phyloP scores from a whole-genome alignment of 2,888 invertebrate species.

The Junonia oenone region DNA sequence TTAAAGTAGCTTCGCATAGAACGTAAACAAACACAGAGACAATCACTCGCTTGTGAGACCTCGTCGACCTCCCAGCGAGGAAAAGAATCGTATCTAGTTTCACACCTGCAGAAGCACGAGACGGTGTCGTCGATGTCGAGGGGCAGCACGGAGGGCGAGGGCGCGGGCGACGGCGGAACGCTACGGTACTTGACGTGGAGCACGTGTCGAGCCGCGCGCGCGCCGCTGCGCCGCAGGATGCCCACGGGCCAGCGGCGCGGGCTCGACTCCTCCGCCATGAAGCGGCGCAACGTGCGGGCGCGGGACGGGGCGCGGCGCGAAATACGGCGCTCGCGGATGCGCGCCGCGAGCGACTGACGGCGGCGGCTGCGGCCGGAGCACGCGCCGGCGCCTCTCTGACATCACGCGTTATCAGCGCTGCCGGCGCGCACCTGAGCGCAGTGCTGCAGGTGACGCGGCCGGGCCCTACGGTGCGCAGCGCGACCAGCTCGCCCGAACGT shows the following conservation, averaged over 20 bases:
- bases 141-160: constrained; percentile 52
- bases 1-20: not conserved
- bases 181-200: constrained; percentile 66
- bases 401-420: constrained; percentile 54
- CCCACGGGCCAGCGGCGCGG: constrained; percentile 57
- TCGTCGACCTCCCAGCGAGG: not conserved
- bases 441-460: not conserved
- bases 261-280: constrained; percentile 38
- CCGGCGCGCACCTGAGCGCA: constrained; percentile 36
- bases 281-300: constrained; percentile 29
- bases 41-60: not conserved
- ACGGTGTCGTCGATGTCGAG: constrained; percentile 85
- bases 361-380: constrained; percentile 27
- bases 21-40: constrained; percentile 1
- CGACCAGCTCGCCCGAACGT: too few species aligned
- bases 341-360: constrained; percentile 32
- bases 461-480: too few species aligned
- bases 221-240: constrained; percentile 60
- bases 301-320: constrained; percentile 16
- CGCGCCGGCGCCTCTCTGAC: constrained; percentile 42
- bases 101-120: constrained; percentile 90
- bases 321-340: constrained; percentile 28
- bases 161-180: constrained; percentile 42
- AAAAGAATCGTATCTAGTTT: not conserved
- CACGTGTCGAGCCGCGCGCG: constrained; percentile 55